Evolutionary conservation across 1,140 invertebrate genomes (phyloP), one percentile per base, ranked within the genome.

Genomic region (Trichoplusia ni): DNA sequence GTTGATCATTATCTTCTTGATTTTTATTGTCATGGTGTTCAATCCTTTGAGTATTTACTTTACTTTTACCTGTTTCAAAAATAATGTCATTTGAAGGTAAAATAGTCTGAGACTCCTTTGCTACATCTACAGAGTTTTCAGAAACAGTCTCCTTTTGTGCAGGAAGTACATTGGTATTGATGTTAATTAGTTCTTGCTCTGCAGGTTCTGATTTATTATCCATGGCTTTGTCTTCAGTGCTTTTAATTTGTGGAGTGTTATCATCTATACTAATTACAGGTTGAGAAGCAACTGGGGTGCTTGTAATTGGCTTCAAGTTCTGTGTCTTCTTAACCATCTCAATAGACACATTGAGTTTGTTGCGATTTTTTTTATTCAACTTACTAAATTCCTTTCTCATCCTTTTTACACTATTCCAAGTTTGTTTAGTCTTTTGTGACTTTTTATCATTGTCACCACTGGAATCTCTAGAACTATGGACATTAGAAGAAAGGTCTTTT

Each of bases 301-400:
- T 53, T 9, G 16, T 61, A 33, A 47, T 64, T 42, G 33, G 49
- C 27, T 82, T 78, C 47, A 58, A 7, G 40, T 44, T 69, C 62
- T 84, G 67, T 44, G 69, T 64, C 71, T 79, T 86, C 44, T 86
- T 86, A 67, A 65, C 79, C 71, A 79, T 84, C 79, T 90, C 85
- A 72, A 85, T 84, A 14, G 85, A 90, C 40, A 87, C 78, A 84
- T 90, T 86, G 19, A 89, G 63, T 74, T 89, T 89, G 56, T 70
- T 86, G 64, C 66, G 84, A 67, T 82, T 78, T 63, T 77, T 71
- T 21, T 87, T 87, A 53, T 86, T 84, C 46, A 86, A 64, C 67
- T 82, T 87, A 65, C 77, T 85, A 38, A 90, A 87, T 67, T 88
- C 85, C 53, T 86, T 86, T 64, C 76, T 84, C 82, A 88, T 88